phyloP scores from a whole-genome alignment of 2,888 invertebrate species.

The Ectemnius lituratus region DNA sequence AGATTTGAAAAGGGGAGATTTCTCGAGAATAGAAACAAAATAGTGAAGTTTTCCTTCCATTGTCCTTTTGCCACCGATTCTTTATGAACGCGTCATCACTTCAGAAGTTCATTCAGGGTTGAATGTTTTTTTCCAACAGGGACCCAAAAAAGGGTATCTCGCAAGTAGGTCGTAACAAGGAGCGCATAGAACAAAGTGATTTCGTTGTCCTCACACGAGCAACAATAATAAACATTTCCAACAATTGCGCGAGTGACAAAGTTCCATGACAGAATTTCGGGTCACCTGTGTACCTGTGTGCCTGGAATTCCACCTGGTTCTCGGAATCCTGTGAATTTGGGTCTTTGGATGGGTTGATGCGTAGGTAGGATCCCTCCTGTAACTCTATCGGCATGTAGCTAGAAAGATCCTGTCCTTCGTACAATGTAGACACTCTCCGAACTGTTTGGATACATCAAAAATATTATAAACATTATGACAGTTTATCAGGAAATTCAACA shows the following conservation, averaged over 20 bases:
- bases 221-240: slow-evolving; percentile 29
- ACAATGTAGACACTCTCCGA: too few relatives aligned
- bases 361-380: background rate
- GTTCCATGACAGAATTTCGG: too few relatives aligned
- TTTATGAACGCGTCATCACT: background rate
- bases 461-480: too few relatives aligned
- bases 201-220: slow-evolving; percentile 15
- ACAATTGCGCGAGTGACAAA: slow-evolving; percentile 1
- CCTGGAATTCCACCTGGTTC: too few relatives aligned
- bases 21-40: too few relatives aligned
- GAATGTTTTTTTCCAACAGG: slow-evolving; percentile 29
- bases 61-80: background rate
- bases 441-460: background rate
- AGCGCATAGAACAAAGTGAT: slow-evolving; percentile 20
- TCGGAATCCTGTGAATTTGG: too few relatives aligned
- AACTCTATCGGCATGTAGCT: background rate
- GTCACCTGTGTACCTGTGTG: too few relatives aligned
- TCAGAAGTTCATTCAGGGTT: background rate
- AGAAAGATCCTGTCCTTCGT: background rate
- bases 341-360: background rate
- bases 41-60: too few relatives aligned
- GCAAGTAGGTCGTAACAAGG: slow-evolving; percentile 11
- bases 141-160: slow-evolving; percentile 13
- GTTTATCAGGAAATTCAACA: too few relatives aligned
- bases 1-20: too few relatives aligned